Conservation (phyloP, 2,888 invertebrate species). For the Dione vanillae region DNA sequence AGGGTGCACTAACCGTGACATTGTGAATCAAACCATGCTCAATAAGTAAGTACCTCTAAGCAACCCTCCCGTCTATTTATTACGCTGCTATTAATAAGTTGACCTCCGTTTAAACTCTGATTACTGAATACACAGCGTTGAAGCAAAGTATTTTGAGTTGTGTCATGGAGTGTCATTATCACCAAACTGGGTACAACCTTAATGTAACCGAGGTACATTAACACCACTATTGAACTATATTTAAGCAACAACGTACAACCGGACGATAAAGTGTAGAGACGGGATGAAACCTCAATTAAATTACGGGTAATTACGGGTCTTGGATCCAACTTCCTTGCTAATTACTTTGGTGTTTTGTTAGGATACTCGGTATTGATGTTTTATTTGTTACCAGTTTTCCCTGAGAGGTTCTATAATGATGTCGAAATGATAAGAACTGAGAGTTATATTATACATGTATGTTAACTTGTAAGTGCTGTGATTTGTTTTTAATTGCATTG, state of each 20-base stretch:
- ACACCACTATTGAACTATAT: slow-evolving; percentile 27
- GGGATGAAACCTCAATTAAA: slow-evolving; percentile 9
- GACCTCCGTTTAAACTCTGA: slow-evolving; percentile 20
- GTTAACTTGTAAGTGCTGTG: no score
- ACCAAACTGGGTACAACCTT: slow-evolving; percentile 19
- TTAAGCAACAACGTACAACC: slow-evolving; percentile 17
- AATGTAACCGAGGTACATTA: slow-evolving; percentile 16
- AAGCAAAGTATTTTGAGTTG: slow-evolving; percentile 15
- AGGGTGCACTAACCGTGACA: neutral
- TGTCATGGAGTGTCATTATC: slow-evolving; percentile 14
- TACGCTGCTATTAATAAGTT: slow-evolving; percentile 17
- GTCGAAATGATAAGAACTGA: no score
- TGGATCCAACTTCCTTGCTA: slow-evolving; percentile 4
- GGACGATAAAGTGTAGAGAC: slow-evolving; percentile 20
- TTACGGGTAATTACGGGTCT: slow-evolving; percentile 21
- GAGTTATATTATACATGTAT: no score
- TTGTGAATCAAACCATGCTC: neutral
- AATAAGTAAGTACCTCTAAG: neutral
- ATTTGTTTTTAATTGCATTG: no score
- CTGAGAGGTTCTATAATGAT: no score
- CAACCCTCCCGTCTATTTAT: slow-evolving; percentile 1
- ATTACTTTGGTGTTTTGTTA: slow-evolving; percentile 29
- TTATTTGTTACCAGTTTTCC: no score
- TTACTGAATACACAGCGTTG: neutral
- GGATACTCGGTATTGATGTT: neutral